A percentile compares a stretch with the other conserved stretches of the same genome.
Conservation (phyloP, 2,797 vertebrate genomes). For the Rhinichthys osculus region DNA sequence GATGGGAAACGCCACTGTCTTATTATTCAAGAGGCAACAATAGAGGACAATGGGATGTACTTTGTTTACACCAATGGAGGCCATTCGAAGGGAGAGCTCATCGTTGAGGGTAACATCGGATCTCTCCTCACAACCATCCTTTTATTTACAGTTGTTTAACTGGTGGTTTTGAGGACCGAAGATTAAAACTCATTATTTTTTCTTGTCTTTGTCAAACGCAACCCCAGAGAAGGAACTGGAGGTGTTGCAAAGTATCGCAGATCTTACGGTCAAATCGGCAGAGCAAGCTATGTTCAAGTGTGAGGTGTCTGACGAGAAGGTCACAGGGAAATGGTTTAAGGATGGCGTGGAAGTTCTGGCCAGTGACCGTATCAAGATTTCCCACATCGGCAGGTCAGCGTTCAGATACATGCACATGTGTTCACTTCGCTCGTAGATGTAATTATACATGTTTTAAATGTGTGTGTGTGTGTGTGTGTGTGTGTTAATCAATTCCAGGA, state of each 20-base stretch:
- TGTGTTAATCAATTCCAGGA: slow-evolving; percentile 68
- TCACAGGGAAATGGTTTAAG: slow-evolving; percentile 92
- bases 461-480: neutral
- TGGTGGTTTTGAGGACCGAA: neutral
- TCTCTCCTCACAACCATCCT: neutral
- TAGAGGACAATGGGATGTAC: slow-evolving; percentile 87
- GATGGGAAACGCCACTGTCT: slow-evolving; percentile 87
- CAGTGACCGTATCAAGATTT: slow-evolving; percentile 84
- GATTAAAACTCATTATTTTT: neutral
- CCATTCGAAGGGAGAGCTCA: slow-evolving; percentile 90
- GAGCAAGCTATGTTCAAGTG: slow-evolving; percentile 93
- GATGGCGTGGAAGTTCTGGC: slow-evolving; percentile 87
- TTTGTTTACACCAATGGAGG: slow-evolving; percentile 88
- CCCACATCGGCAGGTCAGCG: slow-evolving; percentile 84
- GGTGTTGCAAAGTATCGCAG: slow-evolving; percentile 90
- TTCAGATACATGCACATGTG: neutral
- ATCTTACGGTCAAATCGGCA: slow-evolving; percentile 87
- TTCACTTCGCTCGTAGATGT: neutral
- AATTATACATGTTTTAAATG: neutral
- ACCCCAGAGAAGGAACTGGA: slow-evolving; percentile 88
- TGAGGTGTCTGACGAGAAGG: slow-evolving; percentile 93
- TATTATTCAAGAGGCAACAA: slow-evolving; percentile 84
- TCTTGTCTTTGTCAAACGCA: slow-evolving; percentile 39
- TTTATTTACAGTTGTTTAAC: neutral
- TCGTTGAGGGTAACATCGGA: slow-evolving; percentile 85